Evolutionary conservation across 2,113 vertebrate genomes (phyloP).

Genomic region (Anguilla rostrata): DNA sequence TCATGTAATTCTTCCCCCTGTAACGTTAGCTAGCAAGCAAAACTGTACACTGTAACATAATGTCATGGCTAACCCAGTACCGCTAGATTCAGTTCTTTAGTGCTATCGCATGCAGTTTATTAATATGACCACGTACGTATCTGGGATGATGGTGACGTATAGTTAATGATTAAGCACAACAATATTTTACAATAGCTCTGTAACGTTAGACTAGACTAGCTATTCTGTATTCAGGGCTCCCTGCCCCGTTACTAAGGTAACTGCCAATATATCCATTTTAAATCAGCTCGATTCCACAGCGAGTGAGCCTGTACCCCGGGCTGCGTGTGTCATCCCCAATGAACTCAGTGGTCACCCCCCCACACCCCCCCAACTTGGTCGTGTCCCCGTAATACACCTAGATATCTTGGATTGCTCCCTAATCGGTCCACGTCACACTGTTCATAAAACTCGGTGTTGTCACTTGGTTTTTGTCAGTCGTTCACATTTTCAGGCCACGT

Average conservation of each 20-base stretch:
- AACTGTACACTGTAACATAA: background rate
- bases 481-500: background rate
- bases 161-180: background rate
- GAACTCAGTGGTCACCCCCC: no score
- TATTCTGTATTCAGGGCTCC: background rate
- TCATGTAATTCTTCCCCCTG: background rate
- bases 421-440: background rate
- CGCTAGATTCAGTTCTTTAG: background rate
- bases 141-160: background rate
- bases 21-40: background rate
- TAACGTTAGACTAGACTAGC: background rate
- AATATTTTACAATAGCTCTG: background rate
- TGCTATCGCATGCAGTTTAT: background rate
- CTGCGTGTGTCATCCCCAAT: background rate
- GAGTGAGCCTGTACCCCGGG: background rate
- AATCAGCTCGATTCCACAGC: conserved; percentile 6
- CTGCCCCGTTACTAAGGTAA: conserved; percentile 29
- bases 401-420: background rate
- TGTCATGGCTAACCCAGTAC: background rate
- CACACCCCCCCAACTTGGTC: background rate
- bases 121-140: background rate
- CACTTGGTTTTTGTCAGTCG: background rate
- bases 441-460: background rate
- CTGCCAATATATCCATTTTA: conserved; percentile 14
- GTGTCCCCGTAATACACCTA: background rate